phyloP scores from a whole-genome alignment of 2,797 vertebrate species.

The Acrossocheilus wenchowensis region DNA sequence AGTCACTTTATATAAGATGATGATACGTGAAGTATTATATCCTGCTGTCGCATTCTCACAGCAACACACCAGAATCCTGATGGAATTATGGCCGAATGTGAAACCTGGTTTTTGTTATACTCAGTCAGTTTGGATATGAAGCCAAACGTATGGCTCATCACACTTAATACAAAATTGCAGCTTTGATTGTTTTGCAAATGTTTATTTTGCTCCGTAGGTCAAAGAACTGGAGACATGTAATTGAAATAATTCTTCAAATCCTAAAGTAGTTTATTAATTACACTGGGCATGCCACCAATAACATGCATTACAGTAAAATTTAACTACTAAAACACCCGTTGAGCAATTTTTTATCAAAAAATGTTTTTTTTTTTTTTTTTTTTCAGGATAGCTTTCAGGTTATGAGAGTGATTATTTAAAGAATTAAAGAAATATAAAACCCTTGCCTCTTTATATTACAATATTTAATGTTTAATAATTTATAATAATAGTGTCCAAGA shows the following conservation, averaged over 20 bases:
- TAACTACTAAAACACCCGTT: neutral
- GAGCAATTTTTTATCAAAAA: too few relatives aligned
- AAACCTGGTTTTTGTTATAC: neutral
- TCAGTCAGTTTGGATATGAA: neutral
- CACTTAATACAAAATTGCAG: neutral
- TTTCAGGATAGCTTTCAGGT: neutral
- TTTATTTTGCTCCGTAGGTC: neutral
- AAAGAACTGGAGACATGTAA: neutral
- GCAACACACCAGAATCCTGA: neutral
- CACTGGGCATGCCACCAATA: neutral
- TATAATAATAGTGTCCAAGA: neutral
- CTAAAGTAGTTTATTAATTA: neutral
- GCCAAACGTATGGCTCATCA: neutral
- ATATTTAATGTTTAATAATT: neutral
- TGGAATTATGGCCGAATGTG: neutral
- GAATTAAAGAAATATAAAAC: neutral
- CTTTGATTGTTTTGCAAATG: neutral
- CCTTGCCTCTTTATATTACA: neutral
- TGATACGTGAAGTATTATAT: neutral
- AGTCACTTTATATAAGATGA: slow-evolving; percentile 13
- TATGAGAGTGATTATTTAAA: neutral
- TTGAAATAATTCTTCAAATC: neutral
- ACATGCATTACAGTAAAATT: neutral
- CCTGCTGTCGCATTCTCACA: neutral
- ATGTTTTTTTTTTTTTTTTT: neutral